These are phyloP conservation scores for Anarhynchus alexandrinus DNA, from an alignment of 2,113 vertebrate genomes.

Conservation along the genomic window DNA sequence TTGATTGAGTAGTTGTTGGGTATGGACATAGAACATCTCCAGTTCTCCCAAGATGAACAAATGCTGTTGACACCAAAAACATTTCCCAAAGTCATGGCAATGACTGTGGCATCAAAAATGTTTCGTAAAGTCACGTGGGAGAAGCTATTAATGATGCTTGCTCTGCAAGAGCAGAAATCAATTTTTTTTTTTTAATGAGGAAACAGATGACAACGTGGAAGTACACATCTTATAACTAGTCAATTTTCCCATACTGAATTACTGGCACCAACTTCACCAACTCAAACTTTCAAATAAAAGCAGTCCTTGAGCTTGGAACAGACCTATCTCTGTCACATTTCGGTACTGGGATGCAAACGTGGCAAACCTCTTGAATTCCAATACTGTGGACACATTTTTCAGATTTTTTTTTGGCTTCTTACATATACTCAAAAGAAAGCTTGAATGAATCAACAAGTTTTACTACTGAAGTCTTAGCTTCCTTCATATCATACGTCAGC, in stretches of 20 bases:
- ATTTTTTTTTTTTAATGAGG: not conserved
- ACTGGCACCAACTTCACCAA: not conserved
- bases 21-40: not conserved
- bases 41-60: not conserved
- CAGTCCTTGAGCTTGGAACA: not conserved
- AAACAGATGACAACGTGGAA: not conserved
- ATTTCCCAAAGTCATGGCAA: not conserved
- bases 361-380: not conserved
- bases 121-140: not conserved
- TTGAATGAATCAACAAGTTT: not conserved
- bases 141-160: not conserved
- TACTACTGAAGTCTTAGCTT: not conserved
- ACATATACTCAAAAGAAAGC: not conserved
- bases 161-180: not conserved
- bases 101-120: not conserved
- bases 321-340: not conserved
- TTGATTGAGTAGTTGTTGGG: not conserved
- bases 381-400: too few relatives aligned
- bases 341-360: not conserved
- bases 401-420: not conserved
- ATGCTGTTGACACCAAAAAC: not conserved
- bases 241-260: not conserved
- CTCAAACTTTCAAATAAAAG: not conserved
- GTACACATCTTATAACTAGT: not conserved
- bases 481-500: not conserved